A percentile compares a stretch with the other conserved stretches of the same genome.
Evolutionary conservation across 2,888 invertebrate species (phyloP).

Genomic region (Phyllotreta striolata): DNA sequence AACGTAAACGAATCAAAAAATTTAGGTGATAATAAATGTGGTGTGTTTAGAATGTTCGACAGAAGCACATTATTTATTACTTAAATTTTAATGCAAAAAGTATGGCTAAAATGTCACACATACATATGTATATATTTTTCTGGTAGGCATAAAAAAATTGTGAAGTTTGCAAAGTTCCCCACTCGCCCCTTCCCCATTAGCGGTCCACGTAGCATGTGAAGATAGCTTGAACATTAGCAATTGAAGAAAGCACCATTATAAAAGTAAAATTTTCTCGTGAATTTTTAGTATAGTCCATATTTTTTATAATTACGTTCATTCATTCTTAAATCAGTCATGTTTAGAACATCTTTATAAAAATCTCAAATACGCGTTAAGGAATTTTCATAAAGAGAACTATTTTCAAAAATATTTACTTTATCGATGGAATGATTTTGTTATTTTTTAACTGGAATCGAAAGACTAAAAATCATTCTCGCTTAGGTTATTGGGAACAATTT

Average conservation of each 20-base stretch:
- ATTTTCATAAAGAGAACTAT: conserved; percentile 36
- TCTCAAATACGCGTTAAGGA: conserved; percentile 48
- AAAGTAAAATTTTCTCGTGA: conserved; percentile 53
- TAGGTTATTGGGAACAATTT: conserved; percentile 47
- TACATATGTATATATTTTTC: conserved; percentile 56
- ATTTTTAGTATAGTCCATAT: conserved; percentile 52
- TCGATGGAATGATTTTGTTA: conserved; percentile 40
- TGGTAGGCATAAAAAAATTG: conserved; percentile 61
- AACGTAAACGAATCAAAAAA: conserved; percentile 32
- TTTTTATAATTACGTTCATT: conserved; percentile 51
- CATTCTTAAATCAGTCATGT: conserved; percentile 49
- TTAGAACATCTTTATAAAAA: conserved; percentile 49
- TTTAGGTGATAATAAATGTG: conserved; percentile 25
- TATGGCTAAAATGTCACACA: conserved; percentile 59
- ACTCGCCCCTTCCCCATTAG: conserved; percentile 61
- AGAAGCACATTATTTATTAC: conserved; percentile 45
- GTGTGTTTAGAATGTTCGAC: conserved; percentile 28
- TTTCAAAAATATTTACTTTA: conserved; percentile 47
- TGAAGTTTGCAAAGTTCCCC: conserved; percentile 57
- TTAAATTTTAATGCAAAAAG: conserved; percentile 31
- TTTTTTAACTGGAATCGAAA: conserved; percentile 42
- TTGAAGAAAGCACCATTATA: conserved; percentile 62
- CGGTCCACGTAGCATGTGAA: conserved; percentile 63
- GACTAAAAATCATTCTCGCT: conserved; percentile 33
- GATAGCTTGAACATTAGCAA: conserved; percentile 63